phyloP scores from a whole-genome alignment of 1,140 invertebrate species.

The Drosophila saltans region DNA sequence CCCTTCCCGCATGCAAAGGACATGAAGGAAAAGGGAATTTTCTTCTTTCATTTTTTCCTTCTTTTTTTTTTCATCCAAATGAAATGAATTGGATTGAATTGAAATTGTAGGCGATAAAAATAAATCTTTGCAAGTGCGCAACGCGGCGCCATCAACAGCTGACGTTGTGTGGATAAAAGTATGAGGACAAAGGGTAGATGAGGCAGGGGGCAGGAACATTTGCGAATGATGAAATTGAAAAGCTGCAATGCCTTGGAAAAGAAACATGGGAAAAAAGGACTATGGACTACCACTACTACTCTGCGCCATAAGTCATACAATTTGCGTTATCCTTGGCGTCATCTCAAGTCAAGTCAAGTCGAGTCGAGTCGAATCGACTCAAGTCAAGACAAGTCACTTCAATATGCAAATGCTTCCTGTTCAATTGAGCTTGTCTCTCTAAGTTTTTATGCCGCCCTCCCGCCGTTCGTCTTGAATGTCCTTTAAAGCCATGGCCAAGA shows the following conservation, averaged over 20 bases:
- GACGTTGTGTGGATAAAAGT: slow-evolving; percentile 40
- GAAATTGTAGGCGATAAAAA: slow-evolving; percentile 81
- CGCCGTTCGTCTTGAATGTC: slow-evolving; percentile 23
- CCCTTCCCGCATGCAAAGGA: slow-evolving; percentile 7
- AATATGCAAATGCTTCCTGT: slow-evolving; percentile 73
- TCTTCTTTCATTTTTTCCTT: background rate
- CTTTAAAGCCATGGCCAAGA: slow-evolving; percentile 54
- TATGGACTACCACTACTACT: slow-evolving; percentile 5
- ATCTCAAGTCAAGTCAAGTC: slow-evolving; percentile 31
- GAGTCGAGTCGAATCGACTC: slow-evolving; percentile 22
- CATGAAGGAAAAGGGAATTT: slow-evolving; percentile 27
- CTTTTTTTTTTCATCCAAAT: slow-evolving; percentile 18
- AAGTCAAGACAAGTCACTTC: slow-evolving; percentile 64
- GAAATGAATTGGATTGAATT: slow-evolving; percentile 80
- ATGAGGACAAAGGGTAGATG: background rate
- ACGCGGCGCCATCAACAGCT: slow-evolving; percentile 75
- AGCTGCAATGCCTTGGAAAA: slow-evolving; percentile 40
- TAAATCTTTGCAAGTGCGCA: slow-evolving; percentile 77
- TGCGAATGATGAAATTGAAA: slow-evolving; percentile 76
- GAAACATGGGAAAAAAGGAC: background rate
- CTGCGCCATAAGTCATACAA: slow-evolving; percentile 70
- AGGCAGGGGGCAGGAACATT: background rate
- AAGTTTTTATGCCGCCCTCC: slow-evolving; percentile 46
- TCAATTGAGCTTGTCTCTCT: slow-evolving; percentile 73
- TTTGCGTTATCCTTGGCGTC: slow-evolving; percentile 71